phyloP scores from a whole-genome alignment of 2,888 invertebrate genomes.

The Sycophila texana region DNA sequence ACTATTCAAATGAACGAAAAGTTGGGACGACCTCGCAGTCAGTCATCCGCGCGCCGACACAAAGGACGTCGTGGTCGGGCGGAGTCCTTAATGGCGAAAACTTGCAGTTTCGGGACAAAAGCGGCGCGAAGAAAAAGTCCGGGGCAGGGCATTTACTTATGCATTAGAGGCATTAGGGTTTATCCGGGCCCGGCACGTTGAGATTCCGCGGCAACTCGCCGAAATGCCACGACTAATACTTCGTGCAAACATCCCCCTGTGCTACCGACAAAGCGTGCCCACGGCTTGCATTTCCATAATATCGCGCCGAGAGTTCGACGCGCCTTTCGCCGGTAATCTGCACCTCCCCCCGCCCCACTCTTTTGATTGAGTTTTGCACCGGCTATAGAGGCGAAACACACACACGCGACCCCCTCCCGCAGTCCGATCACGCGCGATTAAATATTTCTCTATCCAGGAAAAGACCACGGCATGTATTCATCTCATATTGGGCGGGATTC shows the following conservation, averaged over 20 bases:
- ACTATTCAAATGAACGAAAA: no score
- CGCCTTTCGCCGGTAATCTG: background rate
- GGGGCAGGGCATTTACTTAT: constrained; percentile 15
- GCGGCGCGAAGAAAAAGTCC: no score
- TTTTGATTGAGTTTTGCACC: background rate
- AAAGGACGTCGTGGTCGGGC: no score
- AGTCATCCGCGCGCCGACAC: no score
- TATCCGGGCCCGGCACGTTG: background rate
- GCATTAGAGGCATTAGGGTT: constrained; percentile 34
- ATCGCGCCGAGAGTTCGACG: background rate
- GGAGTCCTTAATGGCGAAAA: no score
- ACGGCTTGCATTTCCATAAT: constrained; percentile 11
- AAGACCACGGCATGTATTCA: constrained; percentile 4
- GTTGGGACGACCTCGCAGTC: no score
- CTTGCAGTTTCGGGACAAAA: no score
- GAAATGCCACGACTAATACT: background rate
- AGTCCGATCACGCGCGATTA: constrained; percentile 42
- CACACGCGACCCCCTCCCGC: background rate
- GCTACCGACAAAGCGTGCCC: background rate
- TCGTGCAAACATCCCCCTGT: background rate
- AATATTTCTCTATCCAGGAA: constrained; percentile 44
- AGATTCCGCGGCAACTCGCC: background rate
- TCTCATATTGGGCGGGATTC: background rate
- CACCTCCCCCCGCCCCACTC: background rate
- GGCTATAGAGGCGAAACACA: background rate